Conservation (phyloP, 2,888 invertebrate species). For the Hirtodrosophila trivittata region DNA sequence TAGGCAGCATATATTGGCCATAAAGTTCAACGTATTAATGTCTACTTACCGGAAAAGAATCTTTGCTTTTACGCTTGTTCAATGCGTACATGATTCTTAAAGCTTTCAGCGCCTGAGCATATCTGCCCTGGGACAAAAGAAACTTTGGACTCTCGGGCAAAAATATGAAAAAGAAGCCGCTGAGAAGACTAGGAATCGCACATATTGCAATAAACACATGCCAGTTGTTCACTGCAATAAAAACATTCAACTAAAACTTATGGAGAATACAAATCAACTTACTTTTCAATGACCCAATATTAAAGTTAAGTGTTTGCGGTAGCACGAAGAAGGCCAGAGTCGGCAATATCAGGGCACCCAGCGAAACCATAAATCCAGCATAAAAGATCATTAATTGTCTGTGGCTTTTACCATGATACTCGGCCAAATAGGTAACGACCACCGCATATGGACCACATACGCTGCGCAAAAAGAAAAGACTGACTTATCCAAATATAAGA, state of each 20-base stretch:
- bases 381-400: conserved; percentile 87
- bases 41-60: conserved; percentile 87
- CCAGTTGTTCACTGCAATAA: conserved; percentile 69
- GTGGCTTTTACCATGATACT: conserved; percentile 88
- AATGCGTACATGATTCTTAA: conserved; percentile 88
- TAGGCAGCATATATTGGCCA: not conserved
- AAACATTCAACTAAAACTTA: not conserved
- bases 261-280: conserved; percentile 9
- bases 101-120: conserved; percentile 73
- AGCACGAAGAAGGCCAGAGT: conserved; percentile 89
- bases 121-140: conserved; percentile 77
- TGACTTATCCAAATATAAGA: too few relatives aligned
- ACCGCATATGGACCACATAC: conserved; percentile 90
- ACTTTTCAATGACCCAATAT: conserved; percentile 45
- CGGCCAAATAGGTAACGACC: conserved; percentile 88
- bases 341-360: conserved; percentile 87
- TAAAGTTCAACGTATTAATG: not conserved
- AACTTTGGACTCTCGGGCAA: conserved; percentile 82
- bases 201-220: conserved; percentile 67
- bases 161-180: conserved; percentile 60
- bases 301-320: conserved; percentile 83
- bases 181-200: conserved; percentile 61
- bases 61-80: conserved; percentile 87
- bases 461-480: too few relatives aligned
- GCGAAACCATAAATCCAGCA: conserved; percentile 87